A percentile compares a stretch with the other conserved stretches of the same genome.
phyloP scores from a whole-genome alignment of 2,888 invertebrate species.

The Melanophora roralis region DNA sequence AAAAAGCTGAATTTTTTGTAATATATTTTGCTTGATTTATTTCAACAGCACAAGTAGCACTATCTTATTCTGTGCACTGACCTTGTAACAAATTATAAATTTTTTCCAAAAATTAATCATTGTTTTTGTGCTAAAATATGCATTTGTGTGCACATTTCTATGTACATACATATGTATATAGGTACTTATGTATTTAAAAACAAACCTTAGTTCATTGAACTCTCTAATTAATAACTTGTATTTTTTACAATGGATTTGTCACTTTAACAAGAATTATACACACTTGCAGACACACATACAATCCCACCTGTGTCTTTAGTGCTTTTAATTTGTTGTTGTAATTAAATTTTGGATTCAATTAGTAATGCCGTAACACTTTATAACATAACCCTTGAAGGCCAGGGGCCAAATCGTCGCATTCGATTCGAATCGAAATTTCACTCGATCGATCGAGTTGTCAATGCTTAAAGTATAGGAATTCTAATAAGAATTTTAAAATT shows the following conservation, averaged over 20 bases:
- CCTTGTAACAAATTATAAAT: conserved; percentile 44
- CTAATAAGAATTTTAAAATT: no score
- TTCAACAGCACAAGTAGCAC: conserved; percentile 11
- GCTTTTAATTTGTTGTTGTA: neutral
- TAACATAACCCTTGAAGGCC: no score
- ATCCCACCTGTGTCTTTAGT: neutral
- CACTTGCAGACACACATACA: neutral
- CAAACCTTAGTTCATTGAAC: conserved; percentile 51
- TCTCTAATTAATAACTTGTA: conserved; percentile 26
- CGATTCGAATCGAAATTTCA: no score
- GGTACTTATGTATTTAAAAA: neutral
- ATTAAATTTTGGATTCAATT: neutral
- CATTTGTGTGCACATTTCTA: no score
- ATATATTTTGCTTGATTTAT: neutral
- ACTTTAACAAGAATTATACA: neutral
- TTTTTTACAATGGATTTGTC: neutral
- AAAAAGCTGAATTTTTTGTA: neutral
- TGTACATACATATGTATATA: no score
- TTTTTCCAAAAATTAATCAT: neutral
- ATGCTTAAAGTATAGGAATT: no score
- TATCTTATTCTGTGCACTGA: conserved; percentile 30
- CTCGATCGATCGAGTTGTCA: no score
- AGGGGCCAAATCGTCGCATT: no score
- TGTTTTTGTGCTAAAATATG: neutral
- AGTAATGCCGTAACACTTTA: no score